Conservation (phyloP, 2,888 invertebrate species). For the Nemotelus nigrinus region DNA sequence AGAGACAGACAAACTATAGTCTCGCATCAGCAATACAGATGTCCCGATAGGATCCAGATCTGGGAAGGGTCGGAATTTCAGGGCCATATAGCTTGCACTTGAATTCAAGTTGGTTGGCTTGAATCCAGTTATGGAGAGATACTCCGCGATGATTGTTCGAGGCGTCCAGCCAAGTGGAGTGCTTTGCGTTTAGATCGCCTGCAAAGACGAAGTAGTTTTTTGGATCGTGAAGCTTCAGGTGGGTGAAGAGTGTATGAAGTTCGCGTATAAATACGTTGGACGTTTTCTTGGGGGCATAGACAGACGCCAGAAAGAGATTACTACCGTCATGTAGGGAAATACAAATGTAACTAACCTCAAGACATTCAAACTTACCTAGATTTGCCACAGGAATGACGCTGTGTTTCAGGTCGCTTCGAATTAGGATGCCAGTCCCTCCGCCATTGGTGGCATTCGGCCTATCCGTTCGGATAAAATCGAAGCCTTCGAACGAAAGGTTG, state of each 20-base stretch:
- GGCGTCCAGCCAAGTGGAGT: constrained; percentile 27
- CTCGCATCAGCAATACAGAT: too few relatives aligned
- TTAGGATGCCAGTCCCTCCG: not conserved
- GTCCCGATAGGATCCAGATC: too few relatives aligned
- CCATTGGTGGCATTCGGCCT: not conserved
- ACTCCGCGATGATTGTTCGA: not conserved
- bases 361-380: not conserved
- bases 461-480: not conserved
- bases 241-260: constrained; percentile 18
- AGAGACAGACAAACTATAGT: too few relatives aligned
- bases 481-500: not conserved
- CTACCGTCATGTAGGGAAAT: not conserved
- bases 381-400: not conserved
- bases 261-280: constrained; percentile 1
- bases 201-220: constrained; percentile 36
- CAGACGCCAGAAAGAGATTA: constrained; percentile 14
- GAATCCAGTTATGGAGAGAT: too few relatives aligned
- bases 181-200: constrained; percentile 43
- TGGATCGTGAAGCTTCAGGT: constrained; percentile 24
- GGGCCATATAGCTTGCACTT: too few relatives aligned
- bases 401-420: not conserved
- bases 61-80: too few relatives aligned
- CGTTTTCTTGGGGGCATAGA: constrained; percentile 6
- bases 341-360: not conserved
- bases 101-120: too few relatives aligned